phyloP scores from a whole-genome alignment of 2,797 vertebrate species.

The Halcyon badia region DNA sequence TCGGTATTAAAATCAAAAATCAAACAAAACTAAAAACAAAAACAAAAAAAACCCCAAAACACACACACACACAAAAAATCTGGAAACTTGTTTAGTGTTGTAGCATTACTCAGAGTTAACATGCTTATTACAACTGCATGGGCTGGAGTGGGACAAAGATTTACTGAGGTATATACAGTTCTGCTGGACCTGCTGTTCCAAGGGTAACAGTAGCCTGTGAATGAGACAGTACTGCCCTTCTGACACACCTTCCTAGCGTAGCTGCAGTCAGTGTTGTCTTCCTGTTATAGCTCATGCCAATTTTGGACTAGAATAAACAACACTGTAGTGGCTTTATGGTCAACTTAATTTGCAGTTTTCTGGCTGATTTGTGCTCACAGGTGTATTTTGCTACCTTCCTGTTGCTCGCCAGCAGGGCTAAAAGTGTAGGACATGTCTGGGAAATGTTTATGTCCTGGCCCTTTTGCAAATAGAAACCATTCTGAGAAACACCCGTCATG shows the following conservation, averaged over 20 bases:
- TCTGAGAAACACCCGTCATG: neutral
- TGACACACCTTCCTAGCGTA: neutral
- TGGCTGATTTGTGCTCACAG: neutral
- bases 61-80: neutral
- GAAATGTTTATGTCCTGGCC: conserved; percentile 20
- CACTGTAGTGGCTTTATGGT: neutral
- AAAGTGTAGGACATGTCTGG: conserved; percentile 31
- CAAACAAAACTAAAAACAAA: too few species aligned
- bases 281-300: neutral
- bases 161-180: neutral
- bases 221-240: neutral
- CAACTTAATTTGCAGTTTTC: conserved; percentile 21
- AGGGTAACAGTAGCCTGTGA: neutral
- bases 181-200: neutral
- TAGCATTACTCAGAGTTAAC: too few species aligned
- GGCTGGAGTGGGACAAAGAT: neutral
- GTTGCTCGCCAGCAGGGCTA: conserved; percentile 16
- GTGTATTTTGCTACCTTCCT: conserved; percentile 20
- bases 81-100: neutral
- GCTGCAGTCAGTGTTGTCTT: neutral
- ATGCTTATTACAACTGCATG: neutral
- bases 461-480: conserved; percentile 1
- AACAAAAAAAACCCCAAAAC: too few species aligned
- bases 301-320: conserved; percentile 38
- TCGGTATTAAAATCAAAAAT: neutral